Percentiles rank a stretch among this genome's conserved stretches.
These are phyloP conservation scores for Apis florea DNA, from an alignment of 1,140 invertebrate species.

Conservation along the genomic window DNA sequence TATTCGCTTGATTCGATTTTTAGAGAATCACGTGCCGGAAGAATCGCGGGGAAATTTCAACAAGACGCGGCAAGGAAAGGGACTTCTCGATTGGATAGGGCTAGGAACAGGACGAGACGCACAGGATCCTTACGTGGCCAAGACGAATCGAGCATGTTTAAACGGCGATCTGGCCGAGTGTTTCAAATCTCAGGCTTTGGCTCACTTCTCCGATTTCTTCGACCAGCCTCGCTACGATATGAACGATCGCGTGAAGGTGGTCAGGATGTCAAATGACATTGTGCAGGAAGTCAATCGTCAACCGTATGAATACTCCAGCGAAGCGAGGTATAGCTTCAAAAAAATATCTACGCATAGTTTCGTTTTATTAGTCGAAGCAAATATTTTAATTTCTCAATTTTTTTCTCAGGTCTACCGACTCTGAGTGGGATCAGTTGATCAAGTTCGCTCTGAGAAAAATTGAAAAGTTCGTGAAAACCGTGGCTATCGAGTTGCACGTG, in stretches of 20 bases:
- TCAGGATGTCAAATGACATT: slow-evolving; percentile 84
- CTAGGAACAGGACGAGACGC: slow-evolving; percentile 85
- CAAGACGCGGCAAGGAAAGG: slow-evolving; percentile 81
- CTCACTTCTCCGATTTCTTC: slow-evolving; percentile 89
- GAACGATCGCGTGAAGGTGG: slow-evolving; percentile 85
- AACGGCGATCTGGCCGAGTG: slow-evolving; percentile 89
- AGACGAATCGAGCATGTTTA: slow-evolving; percentile 86
- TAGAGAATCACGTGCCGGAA: slow-evolving; percentile 33
- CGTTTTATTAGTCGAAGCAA: no score
- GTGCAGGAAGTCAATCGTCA: slow-evolving; percentile 79
- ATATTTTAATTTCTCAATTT: neutral
- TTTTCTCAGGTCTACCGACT: slow-evolving; percentile 81
- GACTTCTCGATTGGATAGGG: slow-evolving; percentile 87
- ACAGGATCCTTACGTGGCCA: slow-evolving; percentile 88
- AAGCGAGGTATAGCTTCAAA: slow-evolving; percentile 78
- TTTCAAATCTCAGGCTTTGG: slow-evolving; percentile 88
- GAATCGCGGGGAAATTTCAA: slow-evolving; percentile 54
- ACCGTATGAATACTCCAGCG: slow-evolving; percentile 85
- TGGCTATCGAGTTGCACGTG: slow-evolving; percentile 86
- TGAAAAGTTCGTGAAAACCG: slow-evolving; percentile 86
- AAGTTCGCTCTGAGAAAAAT: slow-evolving; percentile 87
- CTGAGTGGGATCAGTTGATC: slow-evolving; percentile 89
- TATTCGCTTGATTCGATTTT: neutral
- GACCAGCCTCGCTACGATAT: slow-evolving; percentile 81
- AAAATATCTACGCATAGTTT: neutral